A percentile compares a stretch with the other conserved stretches of the same genome.
Conservation (phyloP, 2,888 invertebrate species). For the Andrena praecox region DNA sequence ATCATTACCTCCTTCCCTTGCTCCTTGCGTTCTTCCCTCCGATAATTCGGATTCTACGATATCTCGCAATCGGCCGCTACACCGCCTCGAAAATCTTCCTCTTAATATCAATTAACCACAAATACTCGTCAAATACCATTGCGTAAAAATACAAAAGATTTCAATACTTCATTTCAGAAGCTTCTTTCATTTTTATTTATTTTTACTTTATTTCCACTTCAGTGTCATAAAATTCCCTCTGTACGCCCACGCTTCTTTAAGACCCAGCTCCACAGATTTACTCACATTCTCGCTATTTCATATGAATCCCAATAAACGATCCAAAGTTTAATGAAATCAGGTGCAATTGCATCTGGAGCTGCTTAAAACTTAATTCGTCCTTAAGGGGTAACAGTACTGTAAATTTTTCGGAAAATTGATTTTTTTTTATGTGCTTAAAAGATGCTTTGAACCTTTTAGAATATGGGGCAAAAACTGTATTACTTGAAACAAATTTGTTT, state of each 20-base stretch:
- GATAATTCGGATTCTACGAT: constrained; percentile 30
- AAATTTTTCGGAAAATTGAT: too few relatives aligned
- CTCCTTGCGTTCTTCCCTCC: constrained; percentile 27
- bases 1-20: constrained; percentile 22
- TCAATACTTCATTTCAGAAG: not conserved
- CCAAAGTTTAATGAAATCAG: too few relatives aligned
- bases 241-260: not conserved
- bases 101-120: too few relatives aligned
- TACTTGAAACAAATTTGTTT: too few relatives aligned
- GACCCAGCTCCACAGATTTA: not conserved
- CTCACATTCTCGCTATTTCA: too few relatives aligned
- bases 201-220: not conserved
- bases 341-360: not conserved
- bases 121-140: too few relatives aligned
- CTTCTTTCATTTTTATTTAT: not conserved
- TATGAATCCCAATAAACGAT: too few relatives aligned
- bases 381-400: too few relatives aligned
- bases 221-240: not conserved
- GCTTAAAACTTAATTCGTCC: not conserved
- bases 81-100: not conserved
- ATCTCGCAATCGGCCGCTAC: not conserved
- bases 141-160: too few relatives aligned
- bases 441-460: too few relatives aligned
- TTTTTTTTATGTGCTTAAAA: too few relatives aligned
- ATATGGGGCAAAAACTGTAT: too few relatives aligned